Percentiles rank a stretch among this genome's conserved stretches.
phyloP scores from a whole-genome alignment of 2,113 vertebrate species.

The Proterorhinus semilunaris region DNA sequence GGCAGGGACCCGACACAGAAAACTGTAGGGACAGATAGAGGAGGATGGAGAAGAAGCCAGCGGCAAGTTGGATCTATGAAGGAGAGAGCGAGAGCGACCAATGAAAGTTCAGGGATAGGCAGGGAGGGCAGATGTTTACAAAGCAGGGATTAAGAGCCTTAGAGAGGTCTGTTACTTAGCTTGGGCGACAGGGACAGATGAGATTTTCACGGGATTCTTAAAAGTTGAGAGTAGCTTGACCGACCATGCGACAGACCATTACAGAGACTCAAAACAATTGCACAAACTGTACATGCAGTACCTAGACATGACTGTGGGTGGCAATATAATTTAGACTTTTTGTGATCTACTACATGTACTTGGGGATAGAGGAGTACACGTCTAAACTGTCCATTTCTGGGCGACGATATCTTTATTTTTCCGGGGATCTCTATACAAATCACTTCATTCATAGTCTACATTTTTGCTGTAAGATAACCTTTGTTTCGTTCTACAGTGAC shows the following conservation, averaged over 20 bases:
- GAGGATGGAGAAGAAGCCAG: slow-evolving; percentile 43
- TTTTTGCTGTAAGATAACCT: slow-evolving; percentile 52
- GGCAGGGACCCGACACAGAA: slow-evolving; percentile 77
- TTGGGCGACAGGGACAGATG: slow-evolving; percentile 50
- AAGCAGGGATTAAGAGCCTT: slow-evolving; percentile 41
- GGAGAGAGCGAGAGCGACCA: slow-evolving; percentile 36
- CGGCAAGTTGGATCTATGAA: slow-evolving; percentile 33
- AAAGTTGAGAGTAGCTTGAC: slow-evolving; percentile 52
- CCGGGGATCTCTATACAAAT: slow-evolving; percentile 53
- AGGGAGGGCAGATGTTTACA: slow-evolving; percentile 41
- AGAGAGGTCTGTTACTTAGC: slow-evolving; percentile 42
- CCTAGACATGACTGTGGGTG: slow-evolving; percentile 58
- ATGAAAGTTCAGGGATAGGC: slow-evolving; percentile 53
- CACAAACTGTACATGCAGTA: slow-evolving; percentile 61
- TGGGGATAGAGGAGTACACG: slow-evolving; percentile 60
- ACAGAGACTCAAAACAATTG: slow-evolving; percentile 49
- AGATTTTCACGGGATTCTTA: slow-evolving; percentile 56
- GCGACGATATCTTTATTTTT: slow-evolving; percentile 58
- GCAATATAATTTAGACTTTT: slow-evolving; percentile 63
- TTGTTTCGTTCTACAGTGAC: slow-evolving; percentile 58
- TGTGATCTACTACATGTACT: slow-evolving; percentile 56
- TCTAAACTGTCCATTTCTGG: slow-evolving; percentile 60
- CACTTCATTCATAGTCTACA: slow-evolving; percentile 52
- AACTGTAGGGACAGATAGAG: slow-evolving; percentile 72
- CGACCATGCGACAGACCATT: slow-evolving; percentile 23